phyloP scores from a whole-genome alignment of 2,113 vertebrate species.

The Prinia subflava region DNA sequence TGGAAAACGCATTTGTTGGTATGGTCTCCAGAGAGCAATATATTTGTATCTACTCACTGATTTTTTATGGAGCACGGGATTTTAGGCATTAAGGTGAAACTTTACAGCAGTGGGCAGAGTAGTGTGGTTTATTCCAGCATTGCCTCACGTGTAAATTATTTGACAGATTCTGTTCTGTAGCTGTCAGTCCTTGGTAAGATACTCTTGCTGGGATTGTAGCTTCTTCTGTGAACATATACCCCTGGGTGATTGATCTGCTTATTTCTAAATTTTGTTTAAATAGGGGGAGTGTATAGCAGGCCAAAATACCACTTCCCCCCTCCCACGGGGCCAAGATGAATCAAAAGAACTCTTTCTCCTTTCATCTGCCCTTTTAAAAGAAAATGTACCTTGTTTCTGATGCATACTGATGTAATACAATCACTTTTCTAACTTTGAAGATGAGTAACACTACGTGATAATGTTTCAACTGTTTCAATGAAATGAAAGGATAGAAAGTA shows the following conservation, averaged over 20 bases:
- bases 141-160: background rate
- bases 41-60: background rate
- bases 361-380: background rate
- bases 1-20: background rate
- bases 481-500: background rate
- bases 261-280: slow-evolving; percentile 5
- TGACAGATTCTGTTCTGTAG: background rate
- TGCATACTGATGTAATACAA: background rate
- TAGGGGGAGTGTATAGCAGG: background rate
- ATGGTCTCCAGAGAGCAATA: background rate
- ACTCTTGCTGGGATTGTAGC: background rate
- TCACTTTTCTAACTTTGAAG: background rate
- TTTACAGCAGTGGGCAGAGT: background rate
- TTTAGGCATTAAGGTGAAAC: background rate
- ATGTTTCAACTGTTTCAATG: background rate
- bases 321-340: background rate
- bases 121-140: background rate
- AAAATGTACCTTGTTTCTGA: background rate
- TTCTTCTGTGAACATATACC: background rate
- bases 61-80: background rate
- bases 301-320: background rate
- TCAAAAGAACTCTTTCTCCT: background rate
- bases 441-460: background rate
- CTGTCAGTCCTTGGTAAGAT: background rate
- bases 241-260: background rate